Evolutionary conservation across 2,797 vertebrate genomes (phyloP).

Genomic region (Lepus townsendii): DNA sequence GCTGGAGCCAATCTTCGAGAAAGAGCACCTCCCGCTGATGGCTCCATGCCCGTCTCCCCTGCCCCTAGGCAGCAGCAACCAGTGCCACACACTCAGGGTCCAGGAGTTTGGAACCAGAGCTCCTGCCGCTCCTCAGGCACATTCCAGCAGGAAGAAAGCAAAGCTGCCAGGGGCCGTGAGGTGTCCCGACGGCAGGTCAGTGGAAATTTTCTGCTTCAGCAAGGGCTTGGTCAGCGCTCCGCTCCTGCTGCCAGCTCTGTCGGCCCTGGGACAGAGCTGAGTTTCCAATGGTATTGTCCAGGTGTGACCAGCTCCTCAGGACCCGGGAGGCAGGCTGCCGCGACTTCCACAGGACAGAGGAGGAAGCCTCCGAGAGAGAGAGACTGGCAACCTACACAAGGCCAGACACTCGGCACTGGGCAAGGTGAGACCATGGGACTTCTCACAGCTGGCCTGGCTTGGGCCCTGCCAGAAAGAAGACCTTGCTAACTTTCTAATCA

Average conservation of each 20-base stretch:
- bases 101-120: slow-evolving; percentile 71
- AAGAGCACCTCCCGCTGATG: not conserved
- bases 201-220: slow-evolving; percentile 66
- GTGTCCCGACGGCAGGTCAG: slow-evolving; percentile 68
- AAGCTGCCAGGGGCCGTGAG: slow-evolving; percentile 64
- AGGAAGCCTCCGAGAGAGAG: not conserved
- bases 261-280: not conserved
- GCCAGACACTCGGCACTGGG: not conserved
- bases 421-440: not conserved
- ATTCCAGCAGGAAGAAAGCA: slow-evolving; percentile 67
- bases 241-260: not conserved
- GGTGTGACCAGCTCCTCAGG: not conserved
- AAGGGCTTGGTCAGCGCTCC: slow-evolving; percentile 21
- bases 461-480: not conserved
- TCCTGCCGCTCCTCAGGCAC: slow-evolving; percentile 55
- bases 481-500: not conserved
- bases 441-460: not conserved
- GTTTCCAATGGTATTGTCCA: not conserved
- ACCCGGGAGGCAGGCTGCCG: not conserved
- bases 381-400: not conserved
- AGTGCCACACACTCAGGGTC: slow-evolving; percentile 41
- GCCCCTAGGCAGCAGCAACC: not conserved
- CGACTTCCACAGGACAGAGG: not conserved
- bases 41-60: not conserved
- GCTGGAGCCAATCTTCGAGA: not conserved